Conservation (phyloP, 2,888 invertebrate species). For the Teinopalpus imperialis region DNA sequence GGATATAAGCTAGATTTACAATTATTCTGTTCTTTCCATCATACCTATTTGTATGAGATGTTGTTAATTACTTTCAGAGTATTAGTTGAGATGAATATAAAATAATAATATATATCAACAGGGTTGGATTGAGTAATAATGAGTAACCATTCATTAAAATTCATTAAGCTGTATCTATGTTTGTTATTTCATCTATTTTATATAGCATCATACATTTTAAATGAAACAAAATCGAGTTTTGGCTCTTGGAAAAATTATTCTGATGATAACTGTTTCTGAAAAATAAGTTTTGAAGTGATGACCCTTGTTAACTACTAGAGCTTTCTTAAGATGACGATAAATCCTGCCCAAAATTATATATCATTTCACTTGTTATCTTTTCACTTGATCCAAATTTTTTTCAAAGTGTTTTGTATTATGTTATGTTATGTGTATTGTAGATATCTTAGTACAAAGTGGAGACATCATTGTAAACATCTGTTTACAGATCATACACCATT, state of each 20-base stretch:
- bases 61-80: slow-evolving; percentile 65
- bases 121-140: slow-evolving; percentile 41
- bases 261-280: no score
- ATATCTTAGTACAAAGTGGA: slow-evolving; percentile 68
- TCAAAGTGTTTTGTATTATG: slow-evolving; percentile 40
- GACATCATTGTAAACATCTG: slow-evolving; percentile 50
- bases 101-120: slow-evolving; percentile 44
- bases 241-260: no score
- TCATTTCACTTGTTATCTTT: slow-evolving; percentile 75
- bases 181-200: no score
- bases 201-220: no score
- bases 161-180: no score
- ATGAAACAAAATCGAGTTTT: no score
- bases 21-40: slow-evolving; percentile 50
- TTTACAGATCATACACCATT: slow-evolving; percentile 65
- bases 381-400: slow-evolving; percentile 52
- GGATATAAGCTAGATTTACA: slow-evolving; percentile 25
- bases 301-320: no score
- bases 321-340: no score
- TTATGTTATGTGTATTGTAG: slow-evolving; percentile 24
- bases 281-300: no score
- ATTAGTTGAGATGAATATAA: slow-evolving; percentile 47
- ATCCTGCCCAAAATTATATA: slow-evolving; percentile 35
- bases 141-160: no score
- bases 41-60: slow-evolving; percentile 57